Percentiles rank a stretch among this genome's conserved stretches.
These are phyloP conservation scores for Dipodomys spectabilis DNA, from an alignment of 2,113 vertebrate species.

Conservation along the genomic window DNA sequence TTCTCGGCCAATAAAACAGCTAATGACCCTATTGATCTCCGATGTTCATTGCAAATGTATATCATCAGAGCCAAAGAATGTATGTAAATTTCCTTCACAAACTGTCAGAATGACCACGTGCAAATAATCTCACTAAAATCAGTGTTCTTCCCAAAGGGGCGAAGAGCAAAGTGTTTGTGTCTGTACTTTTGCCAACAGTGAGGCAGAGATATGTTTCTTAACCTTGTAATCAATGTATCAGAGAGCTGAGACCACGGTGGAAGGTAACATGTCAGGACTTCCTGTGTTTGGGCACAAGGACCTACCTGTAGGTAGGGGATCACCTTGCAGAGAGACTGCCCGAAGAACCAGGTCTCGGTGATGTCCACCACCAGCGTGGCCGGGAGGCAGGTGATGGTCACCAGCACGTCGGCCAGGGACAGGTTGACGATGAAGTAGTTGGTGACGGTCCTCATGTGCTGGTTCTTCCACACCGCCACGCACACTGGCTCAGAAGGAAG, in stretches of 20 bases:
- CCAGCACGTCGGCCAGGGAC: conserved; percentile 95
- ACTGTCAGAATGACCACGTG: not conserved
- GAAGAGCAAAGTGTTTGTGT: too few relatives aligned
- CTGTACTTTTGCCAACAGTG: not conserved
- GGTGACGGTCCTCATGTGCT: conserved; percentile 97
- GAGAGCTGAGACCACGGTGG: not conserved
- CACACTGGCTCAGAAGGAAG: conserved; percentile 90
- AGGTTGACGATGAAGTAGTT: conserved; percentile 99
- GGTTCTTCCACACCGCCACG: conserved; percentile 98
- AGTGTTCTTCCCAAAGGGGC: too few relatives aligned
- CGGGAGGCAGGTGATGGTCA: conserved; percentile 97
- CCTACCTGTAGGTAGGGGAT: conserved; percentile 96
- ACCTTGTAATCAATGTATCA: not conserved
- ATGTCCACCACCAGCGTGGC: conserved; percentile 97
- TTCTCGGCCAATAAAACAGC: not conserved
- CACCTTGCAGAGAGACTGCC: conserved; percentile 94
- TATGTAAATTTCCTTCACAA: not conserved
- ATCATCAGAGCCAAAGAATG: not conserved
- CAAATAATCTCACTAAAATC: too few relatives aligned
- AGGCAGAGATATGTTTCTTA: conserved; percentile 25
- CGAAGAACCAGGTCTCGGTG: conserved; percentile 98
- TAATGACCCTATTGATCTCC: not conserved
- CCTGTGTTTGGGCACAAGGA: too few relatives aligned
- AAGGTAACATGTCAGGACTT: not conserved
- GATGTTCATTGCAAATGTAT: not conserved